Base-by-base conservation (phyloP, 2,797 vertebrate genomes). In the Rhyacichthys aspro region DNA sequence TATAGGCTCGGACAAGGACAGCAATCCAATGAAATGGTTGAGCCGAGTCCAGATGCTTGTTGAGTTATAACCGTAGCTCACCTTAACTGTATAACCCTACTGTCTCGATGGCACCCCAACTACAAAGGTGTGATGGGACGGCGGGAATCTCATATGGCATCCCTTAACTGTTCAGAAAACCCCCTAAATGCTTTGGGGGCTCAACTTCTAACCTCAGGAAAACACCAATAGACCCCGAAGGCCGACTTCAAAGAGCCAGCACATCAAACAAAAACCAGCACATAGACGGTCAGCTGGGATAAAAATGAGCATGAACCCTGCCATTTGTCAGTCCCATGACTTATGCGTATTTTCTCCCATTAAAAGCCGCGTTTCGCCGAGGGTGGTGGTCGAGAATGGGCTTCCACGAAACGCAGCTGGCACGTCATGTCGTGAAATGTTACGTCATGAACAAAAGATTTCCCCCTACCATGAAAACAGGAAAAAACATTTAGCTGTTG, bases 201-300 rank as follows among this genome's bases (percentile, higher is more conserved):
- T 89, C 82, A 89, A 85, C 86, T 86, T 80, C 70, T 86, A 87
- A 90, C 88, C 87, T 81, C 81, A 85, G 86, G 86, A 89, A 86
- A 88, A 83, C 83, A 82, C 83, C 83, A 83, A 77, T 85, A 89
- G 83, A 87, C 84, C 78, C 72, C 11, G 61, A 74, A 79, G 83
- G 74, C 77, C 69, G 45, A 84, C 90, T 86, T 92, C 89, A 90
- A 91, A 92, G 86, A 48, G 37, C 23, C 63, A 19, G 52, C 43
- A 89, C 87, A 88, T 91, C 89, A 91, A 89, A 91, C 79, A 55
- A 73, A 77, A 60, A 72, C 7, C 52, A 74, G 76, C 63, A 19
- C 64, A 42, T 71, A 78, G 87, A 88, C 85, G 81, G 83, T 86
- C 83, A 85, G 55, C 66, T 19, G 32, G 82, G 82, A 84, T 86